A percentile compares a stretch with the other conserved stretches of the same genome.
These are phyloP conservation scores for Pristiophorus japonicus DNA, from an alignment of 2,113 vertebrate species.

Conservation along the genomic window DNA sequence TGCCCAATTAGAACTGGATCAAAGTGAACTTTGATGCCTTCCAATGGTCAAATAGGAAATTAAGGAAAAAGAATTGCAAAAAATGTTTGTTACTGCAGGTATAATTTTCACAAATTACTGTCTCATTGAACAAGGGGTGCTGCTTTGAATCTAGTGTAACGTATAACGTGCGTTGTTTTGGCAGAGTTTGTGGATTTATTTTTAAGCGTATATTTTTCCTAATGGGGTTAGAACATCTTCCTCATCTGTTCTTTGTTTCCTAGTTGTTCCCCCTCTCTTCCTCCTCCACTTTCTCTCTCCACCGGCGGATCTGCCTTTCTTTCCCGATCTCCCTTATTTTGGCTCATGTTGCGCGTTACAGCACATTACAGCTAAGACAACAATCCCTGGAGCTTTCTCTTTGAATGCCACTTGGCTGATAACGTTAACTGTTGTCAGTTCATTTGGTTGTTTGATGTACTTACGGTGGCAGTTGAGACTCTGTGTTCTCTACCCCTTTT, in stretches of 20 bases:
- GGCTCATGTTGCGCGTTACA: background rate
- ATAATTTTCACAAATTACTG: background rate
- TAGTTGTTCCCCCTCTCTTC: background rate
- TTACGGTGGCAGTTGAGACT: background rate
- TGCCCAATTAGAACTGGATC: background rate
- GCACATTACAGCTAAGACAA: background rate
- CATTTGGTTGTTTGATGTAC: background rate
- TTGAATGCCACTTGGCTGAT: background rate
- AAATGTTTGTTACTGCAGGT: background rate
- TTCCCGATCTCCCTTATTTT: background rate
- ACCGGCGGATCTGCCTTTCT: background rate
- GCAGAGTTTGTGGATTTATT: background rate
- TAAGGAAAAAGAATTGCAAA: background rate
- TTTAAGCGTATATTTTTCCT: background rate
- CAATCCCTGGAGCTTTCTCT: background rate
- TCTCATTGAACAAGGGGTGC: background rate
- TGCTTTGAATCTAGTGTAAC: background rate
- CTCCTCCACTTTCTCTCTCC: background rate
- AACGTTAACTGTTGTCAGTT: background rate
- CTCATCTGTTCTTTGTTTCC: background rate
- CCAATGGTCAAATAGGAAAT: background rate
- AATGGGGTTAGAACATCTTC: background rate
- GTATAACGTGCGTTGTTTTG: background rate
- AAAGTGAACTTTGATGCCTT: background rate
- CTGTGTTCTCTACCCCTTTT: background rate